These are phyloP conservation scores for Cydia strobilella DNA, from an alignment of 1,140 invertebrate species.

Conservation along the genomic window DNA sequence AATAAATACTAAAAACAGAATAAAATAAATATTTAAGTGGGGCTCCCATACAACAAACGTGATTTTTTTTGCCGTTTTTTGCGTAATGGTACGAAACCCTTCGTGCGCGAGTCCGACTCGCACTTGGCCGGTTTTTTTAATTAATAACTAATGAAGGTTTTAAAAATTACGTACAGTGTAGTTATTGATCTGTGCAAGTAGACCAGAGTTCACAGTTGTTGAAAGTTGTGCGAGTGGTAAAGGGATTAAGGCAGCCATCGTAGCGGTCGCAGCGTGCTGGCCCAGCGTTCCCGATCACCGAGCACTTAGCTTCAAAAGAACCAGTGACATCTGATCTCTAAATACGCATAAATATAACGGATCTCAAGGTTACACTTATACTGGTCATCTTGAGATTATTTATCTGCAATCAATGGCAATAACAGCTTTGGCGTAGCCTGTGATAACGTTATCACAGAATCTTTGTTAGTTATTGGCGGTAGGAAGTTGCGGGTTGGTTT, in stretches of 20 bases:
- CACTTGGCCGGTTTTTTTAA: no score
- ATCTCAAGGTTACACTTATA: not conserved
- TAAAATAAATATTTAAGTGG: no score
- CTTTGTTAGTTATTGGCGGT: constrained; percentile 53
- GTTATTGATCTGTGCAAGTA: not conserved
- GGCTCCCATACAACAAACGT: no score
- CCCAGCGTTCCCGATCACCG: not conserved
- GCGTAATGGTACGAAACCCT: no score
- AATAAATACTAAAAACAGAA: no score
- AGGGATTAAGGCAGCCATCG: constrained; percentile 5
- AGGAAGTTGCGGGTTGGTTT: constrained; percentile 67
- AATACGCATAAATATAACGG: not conserved
- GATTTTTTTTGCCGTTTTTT: no score
- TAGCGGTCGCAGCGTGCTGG: constrained; percentile 15
- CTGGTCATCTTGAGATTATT: not conserved
- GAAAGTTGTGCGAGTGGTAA: constrained; percentile 14
- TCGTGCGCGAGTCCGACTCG: no score
- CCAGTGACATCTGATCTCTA: not conserved
- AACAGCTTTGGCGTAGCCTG: constrained; percentile 13
- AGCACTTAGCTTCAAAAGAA: not conserved
- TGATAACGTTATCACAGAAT: constrained; percentile 49
- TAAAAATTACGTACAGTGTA: not conserved
- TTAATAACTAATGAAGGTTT: no score
- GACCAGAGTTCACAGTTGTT: constrained; percentile 6
- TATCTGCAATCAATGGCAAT: not conserved